These are phyloP conservation scores for Stenoptilia bipunctidactyla DNA, from an alignment of 2,888 invertebrate genomes.

Conservation along the genomic window DNA sequence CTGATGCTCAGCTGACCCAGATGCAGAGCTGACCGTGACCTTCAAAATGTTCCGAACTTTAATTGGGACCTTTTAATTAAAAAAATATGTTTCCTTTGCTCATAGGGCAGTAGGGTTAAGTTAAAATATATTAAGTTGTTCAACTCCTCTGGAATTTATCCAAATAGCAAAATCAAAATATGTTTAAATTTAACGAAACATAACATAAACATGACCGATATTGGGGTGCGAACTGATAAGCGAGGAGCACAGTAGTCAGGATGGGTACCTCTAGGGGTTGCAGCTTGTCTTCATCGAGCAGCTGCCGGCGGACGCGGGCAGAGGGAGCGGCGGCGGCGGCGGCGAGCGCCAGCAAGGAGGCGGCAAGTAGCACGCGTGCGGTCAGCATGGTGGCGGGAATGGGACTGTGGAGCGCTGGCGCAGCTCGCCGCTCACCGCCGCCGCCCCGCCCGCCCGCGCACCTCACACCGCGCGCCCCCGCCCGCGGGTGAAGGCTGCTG, in stretches of 20 bases:
- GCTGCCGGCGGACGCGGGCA: constrained; percentile 37
- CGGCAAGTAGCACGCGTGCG: constrained; percentile 20
- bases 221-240: no score
- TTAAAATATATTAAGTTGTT: no score
- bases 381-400: constrained; percentile 22
- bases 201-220: no score
- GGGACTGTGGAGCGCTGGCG: constrained; percentile 21
- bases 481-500: not conserved
- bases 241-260: constrained; percentile 4
- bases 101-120: no score
- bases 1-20: no score
- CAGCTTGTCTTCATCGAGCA: constrained; percentile 46
- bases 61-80: no score
- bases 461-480: constrained; percentile 7
- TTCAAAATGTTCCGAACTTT: no score
- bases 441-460: constrained; percentile 31
- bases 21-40: no score
- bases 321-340: constrained; percentile 20
- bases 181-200: no score
- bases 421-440: constrained; percentile 21
- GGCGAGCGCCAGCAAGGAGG: constrained; percentile 11
- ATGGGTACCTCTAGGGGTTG: constrained; percentile 51
- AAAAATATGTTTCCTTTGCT: no score
- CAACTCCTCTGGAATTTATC: no score
- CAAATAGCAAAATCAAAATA: no score